Evolutionary conservation across 2,797 vertebrate genomes (phyloP), one percentile per base, ranked within the genome.

Genomic region (Myripristis jacobus): DNA sequence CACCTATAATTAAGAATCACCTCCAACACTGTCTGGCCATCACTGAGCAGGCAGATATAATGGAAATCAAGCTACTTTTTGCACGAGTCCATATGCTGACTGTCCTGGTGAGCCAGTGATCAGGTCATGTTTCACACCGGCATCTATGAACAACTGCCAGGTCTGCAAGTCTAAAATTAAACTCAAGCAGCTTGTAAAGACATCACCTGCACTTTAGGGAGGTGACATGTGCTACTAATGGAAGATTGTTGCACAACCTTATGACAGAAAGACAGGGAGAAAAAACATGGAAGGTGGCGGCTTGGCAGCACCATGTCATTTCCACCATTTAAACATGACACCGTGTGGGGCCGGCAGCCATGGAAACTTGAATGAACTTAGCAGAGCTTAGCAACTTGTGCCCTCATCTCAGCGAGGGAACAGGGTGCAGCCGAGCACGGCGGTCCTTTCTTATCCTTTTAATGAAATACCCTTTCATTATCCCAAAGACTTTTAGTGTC

Each of bases 141-240:
- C 65, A 24, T 52, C 34, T 18, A 27, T 9, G 27, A 36, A 25
- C 13, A 59, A 44, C 22, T 18, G 22, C 24, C 36, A 59, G 57
- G 38, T 25, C 57, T 16, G 57, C 47, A 63, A 2, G 47, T 36
- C 54, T 67, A 67, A 67, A 67, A 58, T 67, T 50, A 67, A 48
- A 44, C 19, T 36, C 27, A 21, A 29, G 9, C 12, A 55, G 3
- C 18, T 9, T 34, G 29, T 18, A 44, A 22, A 55, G 51, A 46
- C 10, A 6, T 22, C 62, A 65, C 62, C 50, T 53, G 22, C 15
- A 25, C 34, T 43, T 15, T 16, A 6, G 18, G 31, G 16, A 8
- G 22, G 2, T 10, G 15, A n/a, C 27, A 48, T 48, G 43, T 36
- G 53, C 19, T 24, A 21, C 34, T 27, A 21, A 2, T 34, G 50